phyloP scores from a whole-genome alignment of 2,888 invertebrate species.

The Melinopterus prodromus region DNA sequence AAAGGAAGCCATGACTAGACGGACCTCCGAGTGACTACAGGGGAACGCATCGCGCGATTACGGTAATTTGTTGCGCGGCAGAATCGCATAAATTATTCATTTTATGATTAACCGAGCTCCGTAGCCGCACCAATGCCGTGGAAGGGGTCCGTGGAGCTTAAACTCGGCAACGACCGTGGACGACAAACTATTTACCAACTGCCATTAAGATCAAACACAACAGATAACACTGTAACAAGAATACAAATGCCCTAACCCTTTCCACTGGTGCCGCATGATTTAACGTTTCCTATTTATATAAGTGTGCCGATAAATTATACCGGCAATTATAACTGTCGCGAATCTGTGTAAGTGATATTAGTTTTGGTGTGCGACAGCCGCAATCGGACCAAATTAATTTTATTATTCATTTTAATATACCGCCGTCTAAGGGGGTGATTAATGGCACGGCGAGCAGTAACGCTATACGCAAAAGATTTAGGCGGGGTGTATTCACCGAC shows the following conservation, averaged over 20 bases:
- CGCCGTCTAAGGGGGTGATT: not conserved
- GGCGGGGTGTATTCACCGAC: not conserved
- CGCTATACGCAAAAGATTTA: constrained; percentile 4
- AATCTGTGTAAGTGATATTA: constrained; percentile 32
- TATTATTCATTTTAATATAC: constrained; percentile 9
- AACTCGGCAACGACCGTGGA: constrained; percentile 26
- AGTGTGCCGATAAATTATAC: constrained; percentile 36
- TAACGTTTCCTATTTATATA: constrained; percentile 42
- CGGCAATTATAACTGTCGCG: constrained; percentile 33
- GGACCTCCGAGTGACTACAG: constrained; percentile 27
- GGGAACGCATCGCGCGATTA: constrained; percentile 46
- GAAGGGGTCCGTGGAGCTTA: not conserved
- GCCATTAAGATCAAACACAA: constrained; percentile 58
- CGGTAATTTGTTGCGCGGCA: constrained; percentile 49
- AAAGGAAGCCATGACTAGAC: constrained; percentile 24
- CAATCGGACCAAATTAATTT: constrained; percentile 19
- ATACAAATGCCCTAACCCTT: constrained; percentile 50
- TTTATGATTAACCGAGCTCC: constrained; percentile 48
- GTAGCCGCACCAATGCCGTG: not conserved
- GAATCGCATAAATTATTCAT: constrained; percentile 52
- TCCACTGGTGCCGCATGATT: constrained; percentile 45
- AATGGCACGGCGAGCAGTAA: not conserved
- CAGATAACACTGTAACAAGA: constrained; percentile 54
- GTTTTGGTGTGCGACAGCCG: constrained; percentile 6
- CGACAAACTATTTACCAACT: constrained; percentile 57